Evolutionary conservation across 1,140 invertebrate species (phyloP).

Genomic region (Mya arenaria): DNA sequence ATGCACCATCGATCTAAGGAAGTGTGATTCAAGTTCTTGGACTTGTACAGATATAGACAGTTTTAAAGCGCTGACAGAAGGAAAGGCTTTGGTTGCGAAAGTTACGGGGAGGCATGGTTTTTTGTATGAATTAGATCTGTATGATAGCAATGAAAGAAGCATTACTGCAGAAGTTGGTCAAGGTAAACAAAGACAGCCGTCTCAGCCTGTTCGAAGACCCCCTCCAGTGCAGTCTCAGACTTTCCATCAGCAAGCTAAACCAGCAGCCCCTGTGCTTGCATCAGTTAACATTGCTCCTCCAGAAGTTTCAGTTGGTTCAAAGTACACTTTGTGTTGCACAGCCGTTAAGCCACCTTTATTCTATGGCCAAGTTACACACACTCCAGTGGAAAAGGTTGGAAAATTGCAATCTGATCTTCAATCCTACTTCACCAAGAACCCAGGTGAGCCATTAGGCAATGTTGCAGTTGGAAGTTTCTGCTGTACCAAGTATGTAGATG

Average conservation of each 20-base stretch:
- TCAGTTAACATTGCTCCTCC: slow-evolving; percentile 43
- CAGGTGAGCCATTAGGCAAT: slow-evolving; percentile 23
- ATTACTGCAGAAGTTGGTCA: slow-evolving; percentile 58
- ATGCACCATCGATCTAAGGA: slow-evolving; percentile 59
- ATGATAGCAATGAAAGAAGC: slow-evolving; percentile 61
- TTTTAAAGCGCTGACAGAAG: slow-evolving; percentile 57
- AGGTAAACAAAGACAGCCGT: slow-evolving; percentile 1
- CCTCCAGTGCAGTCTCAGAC: background rate
- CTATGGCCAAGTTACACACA: slow-evolving; percentile 62
- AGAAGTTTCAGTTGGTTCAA: slow-evolving; percentile 43
- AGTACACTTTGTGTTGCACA: slow-evolving; percentile 58
- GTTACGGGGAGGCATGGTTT: slow-evolving; percentile 49
- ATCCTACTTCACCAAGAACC: slow-evolving; percentile 48
- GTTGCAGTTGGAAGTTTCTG: slow-evolving; percentile 56
- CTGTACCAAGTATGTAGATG: slow-evolving; percentile 87
- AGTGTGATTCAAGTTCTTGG: slow-evolving; percentile 53
- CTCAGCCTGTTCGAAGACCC: background rate
- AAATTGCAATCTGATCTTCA: slow-evolving; percentile 56
- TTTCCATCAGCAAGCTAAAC: background rate
- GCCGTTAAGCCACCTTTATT: slow-evolving; percentile 53
- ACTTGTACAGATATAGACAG: slow-evolving; percentile 49
- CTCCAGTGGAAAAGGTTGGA: slow-evolving; percentile 51
- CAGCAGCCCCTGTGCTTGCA: background rate
- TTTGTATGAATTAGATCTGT: slow-evolving; percentile 62
- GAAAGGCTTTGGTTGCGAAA: slow-evolving; percentile 58